Evolutionary conservation across 2,888 invertebrate species (phyloP), one percentile per base, ranked within the genome.

Genomic region (Trachelus troglodyta): DNA sequence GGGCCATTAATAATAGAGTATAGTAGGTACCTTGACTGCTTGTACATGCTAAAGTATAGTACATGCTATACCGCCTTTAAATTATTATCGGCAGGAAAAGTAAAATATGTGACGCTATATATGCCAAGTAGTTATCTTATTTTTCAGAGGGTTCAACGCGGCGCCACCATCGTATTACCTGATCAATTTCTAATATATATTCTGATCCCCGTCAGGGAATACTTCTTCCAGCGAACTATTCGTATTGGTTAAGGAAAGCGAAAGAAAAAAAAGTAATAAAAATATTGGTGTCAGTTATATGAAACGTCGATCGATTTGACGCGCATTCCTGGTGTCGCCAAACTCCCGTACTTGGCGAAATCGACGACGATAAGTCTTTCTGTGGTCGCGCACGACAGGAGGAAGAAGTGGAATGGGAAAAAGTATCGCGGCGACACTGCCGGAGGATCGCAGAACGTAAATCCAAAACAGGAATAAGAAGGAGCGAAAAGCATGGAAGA

Each of bases 91-190:
- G 2, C 56, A 56, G 15, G 15, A 40, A 15, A 6, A 15, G 76
- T 83, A 83, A 83, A 79, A 81, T 83, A 83, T 83, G 81, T 74
- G 79, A 75, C 79, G 81, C 80, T 81, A 82, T 79, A 56, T 56
- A 23, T 2, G 23, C 23, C 56, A 23, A 56, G 23, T 56, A 56
- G 56, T 56, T 56, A 56, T 56, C 23, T 56, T 56, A 56, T 23
- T 56, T 56, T 56, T 9, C 56, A 9, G 56, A 23, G 56, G 9
- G 6, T 56, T 56, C 56, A 9, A 1, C 56, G 56, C 23, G 56
- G 23, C 56, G 56, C 56, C 56, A 56, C 6, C 56, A 23, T 56
- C 56, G 56, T 9, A 23, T 23, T 23, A 23, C 9, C 56, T 56
- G 56, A 56, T 56, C 56, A 56, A 56, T 30, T 33, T 33, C 71